Percentiles rank a stretch among this genome's conserved stretches.
Evolutionary conservation across 2,113 vertebrate genomes (phyloP).

Genomic region (Mustelus asterias): DNA sequence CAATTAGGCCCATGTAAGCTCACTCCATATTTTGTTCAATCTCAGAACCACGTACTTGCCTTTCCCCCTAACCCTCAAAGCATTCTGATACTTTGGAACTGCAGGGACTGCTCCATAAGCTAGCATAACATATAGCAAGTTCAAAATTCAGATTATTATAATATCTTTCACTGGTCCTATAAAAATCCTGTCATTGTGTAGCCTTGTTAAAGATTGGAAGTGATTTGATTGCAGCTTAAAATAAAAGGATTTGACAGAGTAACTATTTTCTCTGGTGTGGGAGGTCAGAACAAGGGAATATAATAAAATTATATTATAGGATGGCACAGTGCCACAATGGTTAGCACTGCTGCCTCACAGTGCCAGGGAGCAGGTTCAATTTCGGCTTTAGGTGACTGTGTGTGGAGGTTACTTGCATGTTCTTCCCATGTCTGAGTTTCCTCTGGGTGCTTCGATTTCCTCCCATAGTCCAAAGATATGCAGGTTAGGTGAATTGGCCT

Average conservation of each 20-base stretch:
- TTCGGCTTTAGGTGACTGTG: too few relatives aligned
- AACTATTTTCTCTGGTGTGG: not conserved
- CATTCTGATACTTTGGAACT: not conserved
- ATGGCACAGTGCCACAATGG: too few relatives aligned
- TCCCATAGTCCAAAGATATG: too few relatives aligned
- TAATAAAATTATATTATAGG: not conserved
- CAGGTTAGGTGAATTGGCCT: too few relatives aligned
- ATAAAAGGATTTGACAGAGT: not conserved
- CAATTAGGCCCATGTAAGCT: not conserved
- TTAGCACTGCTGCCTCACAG: too few relatives aligned
- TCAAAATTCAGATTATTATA: not conserved
- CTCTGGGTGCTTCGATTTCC: too few relatives aligned
- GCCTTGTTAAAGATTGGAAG: not conserved
- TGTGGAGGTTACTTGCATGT: too few relatives aligned
- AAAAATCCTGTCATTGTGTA: not conserved
- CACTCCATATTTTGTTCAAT: not conserved
- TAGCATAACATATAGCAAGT: not conserved
- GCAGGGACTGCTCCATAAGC: not conserved
- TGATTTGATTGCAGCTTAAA: not conserved
- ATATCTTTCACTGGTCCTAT: not conserved
- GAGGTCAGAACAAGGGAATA: too few relatives aligned
- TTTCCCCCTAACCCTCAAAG: not conserved
- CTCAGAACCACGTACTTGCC: not conserved
- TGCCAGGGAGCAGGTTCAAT: too few relatives aligned
- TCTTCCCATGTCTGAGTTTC: too few relatives aligned